Evolutionary conservation across 2,113 vertebrate genomes (phyloP), one percentile per base, ranked within the genome.

Genomic region (Rhinoptilus africanus): DNA sequence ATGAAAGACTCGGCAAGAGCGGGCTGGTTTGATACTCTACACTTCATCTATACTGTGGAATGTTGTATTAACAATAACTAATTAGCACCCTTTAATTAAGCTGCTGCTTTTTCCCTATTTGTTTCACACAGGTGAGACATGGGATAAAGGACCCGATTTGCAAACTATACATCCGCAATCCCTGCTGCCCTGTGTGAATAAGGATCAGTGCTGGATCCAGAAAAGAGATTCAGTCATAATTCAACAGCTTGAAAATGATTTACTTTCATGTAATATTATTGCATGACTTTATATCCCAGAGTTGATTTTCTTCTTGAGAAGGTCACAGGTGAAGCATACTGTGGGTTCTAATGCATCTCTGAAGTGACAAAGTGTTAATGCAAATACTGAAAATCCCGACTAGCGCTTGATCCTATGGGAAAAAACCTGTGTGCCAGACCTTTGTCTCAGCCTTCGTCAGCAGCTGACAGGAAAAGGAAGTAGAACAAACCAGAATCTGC

Each of bases 391-490:
- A 74, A 79, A 74, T 14, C 30, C 16, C 62, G 37, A 28, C 37
- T n/a, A 80, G 32, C 7, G 4, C n/a, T 54, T 54, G 23, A 83
- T 74, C 53, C 54, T 17, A 4, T 3, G 16, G 63, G 34, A 51
- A 85, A 86, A 92, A 66, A 6, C 8, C 32, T 32, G 22, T 0
- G 0, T 0, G 8, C 26, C 41, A 76, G 24, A 89, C 50, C 54
- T 48, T 41, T 80, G 35, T 9, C 67, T 63, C 11, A 32, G 45
- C 37, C 79, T 64, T 90, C 63, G 41, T 3, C 73, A 92, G 81
- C 62, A 81, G 56, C 43, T 56, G 50, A 67, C 67, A 82, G 19
- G 27, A 81, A 24, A 86, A 9, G n/a, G 47, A 30, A 82, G 53
- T 5, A 82, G 22, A 88, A 22, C 41, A 79, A 91, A 78, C 13